phyloP scores from a whole-genome alignment of 1,140 invertebrate species.

The Ceratosolen solmsi region DNA sequence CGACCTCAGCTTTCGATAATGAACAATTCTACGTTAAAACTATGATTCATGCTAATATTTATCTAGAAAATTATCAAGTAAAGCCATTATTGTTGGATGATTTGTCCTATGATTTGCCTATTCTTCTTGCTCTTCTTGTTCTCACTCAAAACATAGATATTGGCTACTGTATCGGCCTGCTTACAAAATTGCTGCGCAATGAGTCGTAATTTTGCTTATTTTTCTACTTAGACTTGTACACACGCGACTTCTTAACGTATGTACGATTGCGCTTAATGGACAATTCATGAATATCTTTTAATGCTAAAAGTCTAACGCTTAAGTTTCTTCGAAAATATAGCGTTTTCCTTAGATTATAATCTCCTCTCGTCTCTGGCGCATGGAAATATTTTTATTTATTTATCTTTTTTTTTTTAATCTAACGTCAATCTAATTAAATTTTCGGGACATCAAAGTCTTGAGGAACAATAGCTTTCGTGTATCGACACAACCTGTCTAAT shows the following conservation, averaged over 20 bases:
- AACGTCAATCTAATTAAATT: no score
- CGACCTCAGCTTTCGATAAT: background rate
- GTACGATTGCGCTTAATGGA: conserved; percentile 37
- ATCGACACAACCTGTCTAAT: no score
- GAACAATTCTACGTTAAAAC: background rate
- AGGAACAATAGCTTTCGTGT: no score
- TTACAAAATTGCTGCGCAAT: conserved; percentile 66
- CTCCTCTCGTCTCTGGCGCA: background rate
- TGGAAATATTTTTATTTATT: background rate
- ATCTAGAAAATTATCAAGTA: background rate
- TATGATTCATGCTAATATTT: background rate
- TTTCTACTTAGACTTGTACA: conserved; percentile 35
- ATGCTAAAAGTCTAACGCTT: background rate
- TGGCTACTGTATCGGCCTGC: conserved; percentile 41
- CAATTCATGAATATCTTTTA: background rate
- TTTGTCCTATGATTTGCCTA: background rate
- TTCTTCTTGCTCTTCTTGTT: conserved; percentile 8
- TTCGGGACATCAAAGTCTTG: no score
- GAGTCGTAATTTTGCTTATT: conserved; percentile 59
- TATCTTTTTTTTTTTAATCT: no score
- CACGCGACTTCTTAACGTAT: background rate
- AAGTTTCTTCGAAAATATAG: background rate
- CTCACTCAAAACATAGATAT: conserved; percentile 13
- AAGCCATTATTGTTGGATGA: background rate
- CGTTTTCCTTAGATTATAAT: background rate